phyloP scores from a whole-genome alignment of 2,797 vertebrate species.

The Arnoldichthys spilopterus region DNA sequence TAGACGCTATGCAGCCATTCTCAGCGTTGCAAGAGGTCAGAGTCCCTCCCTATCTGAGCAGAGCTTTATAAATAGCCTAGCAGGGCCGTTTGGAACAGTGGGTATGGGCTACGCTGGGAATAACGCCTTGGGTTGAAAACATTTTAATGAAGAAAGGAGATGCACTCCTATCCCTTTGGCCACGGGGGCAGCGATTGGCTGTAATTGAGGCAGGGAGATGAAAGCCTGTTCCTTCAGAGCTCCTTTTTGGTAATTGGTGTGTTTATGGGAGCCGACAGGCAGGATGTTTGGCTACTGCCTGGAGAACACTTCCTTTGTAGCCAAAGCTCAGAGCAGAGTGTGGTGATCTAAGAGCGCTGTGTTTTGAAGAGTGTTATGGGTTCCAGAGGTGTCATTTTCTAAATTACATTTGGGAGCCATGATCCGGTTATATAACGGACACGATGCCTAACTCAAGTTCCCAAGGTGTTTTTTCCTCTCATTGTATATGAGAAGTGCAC shows the following conservation, averaged over 20 bases:
- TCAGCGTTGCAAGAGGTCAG: constrained; percentile 44
- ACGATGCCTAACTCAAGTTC: neutral
- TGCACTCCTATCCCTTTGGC: constrained; percentile 14
- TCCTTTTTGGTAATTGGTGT: constrained; percentile 51
- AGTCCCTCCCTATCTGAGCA: constrained; percentile 32
- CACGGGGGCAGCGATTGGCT: constrained; percentile 30
- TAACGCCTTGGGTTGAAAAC: neutral
- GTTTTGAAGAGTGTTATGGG: neutral
- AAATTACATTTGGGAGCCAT: neutral
- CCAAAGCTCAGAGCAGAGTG: neutral
- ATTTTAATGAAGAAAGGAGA: constrained; percentile 36
- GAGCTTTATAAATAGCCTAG: constrained; percentile 49
- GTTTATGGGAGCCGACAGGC: constrained; percentile 47
- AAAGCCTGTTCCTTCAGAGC: constrained; percentile 41
- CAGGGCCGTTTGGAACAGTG: constrained; percentile 5
- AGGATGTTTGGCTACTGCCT: constrained; percentile 41
- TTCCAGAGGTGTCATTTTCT: neutral
- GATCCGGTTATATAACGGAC: neutral
- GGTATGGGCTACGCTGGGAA: neutral
- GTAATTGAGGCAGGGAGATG: constrained; percentile 48
- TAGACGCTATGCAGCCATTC: constrained; percentile 28
- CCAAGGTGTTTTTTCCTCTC: constrained; percentile 15
- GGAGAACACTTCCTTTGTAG: constrained; percentile 33
- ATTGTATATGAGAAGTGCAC: constrained; percentile 5
- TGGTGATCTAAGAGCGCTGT: neutral